Evolutionary conservation across 2,797 vertebrate genomes (phyloP).

Genomic region (Nothura maculosa): DNA sequence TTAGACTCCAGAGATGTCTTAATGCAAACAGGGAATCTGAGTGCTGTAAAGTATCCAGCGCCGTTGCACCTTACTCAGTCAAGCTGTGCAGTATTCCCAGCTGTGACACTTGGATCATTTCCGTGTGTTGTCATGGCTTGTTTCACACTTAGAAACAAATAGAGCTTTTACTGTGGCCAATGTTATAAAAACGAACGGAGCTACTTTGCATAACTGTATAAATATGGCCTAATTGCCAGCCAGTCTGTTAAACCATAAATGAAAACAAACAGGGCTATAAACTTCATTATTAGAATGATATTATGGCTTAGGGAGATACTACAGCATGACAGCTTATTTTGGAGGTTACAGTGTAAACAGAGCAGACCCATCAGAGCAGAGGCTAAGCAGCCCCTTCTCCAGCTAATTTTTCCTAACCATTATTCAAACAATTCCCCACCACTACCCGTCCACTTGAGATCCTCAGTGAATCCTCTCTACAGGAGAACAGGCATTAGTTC

Average conservation of each 20-base stretch:
- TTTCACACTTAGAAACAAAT: slow-evolving; percentile 60
- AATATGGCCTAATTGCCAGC: slow-evolving; percentile 64
- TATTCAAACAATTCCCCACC: not conserved
- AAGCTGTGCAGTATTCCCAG: slow-evolving; percentile 49
- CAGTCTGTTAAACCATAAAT: slow-evolving; percentile 56
- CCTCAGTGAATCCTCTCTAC: not conserved
- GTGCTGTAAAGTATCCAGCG: not conserved
- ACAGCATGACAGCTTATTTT: not conserved
- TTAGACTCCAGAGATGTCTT: not conserved
- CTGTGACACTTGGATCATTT: slow-evolving; percentile 27
- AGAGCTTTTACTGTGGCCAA: not conserved
- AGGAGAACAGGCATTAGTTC: not conserved
- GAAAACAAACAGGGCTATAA: slow-evolving; percentile 68
- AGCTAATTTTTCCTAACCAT: not conserved
- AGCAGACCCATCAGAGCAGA: not conserved
- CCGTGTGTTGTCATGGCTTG: slow-evolving; percentile 29
- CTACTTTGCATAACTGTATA: slow-evolving; percentile 69
- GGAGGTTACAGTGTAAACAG: not conserved
- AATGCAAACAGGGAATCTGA: rapidly evolving
- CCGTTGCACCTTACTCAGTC: not conserved
- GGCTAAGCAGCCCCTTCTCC: not conserved
- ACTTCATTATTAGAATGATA: slow-evolving; percentile 51
- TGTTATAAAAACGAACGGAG: slow-evolving; percentile 57
- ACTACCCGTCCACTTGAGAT: not conserved
- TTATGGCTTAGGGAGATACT: slow-evolving; percentile 56